phyloP scores from a whole-genome alignment of 2,113 vertebrate genomes.

The Larimichthys crocea region DNA sequence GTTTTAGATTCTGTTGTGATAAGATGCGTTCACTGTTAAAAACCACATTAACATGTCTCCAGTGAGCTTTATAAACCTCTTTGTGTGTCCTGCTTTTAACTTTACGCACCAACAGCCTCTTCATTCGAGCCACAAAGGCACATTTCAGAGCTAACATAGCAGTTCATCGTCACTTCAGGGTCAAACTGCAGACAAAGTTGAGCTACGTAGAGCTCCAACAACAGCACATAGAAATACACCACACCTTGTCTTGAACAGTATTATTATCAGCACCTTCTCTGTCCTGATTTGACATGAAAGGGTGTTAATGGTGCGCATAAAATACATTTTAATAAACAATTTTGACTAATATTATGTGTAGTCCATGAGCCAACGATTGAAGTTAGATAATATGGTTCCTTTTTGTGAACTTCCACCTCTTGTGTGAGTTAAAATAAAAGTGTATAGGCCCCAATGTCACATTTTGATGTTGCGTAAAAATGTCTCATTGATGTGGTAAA shows the following conservation, averaged over 20 bases:
- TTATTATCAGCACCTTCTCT: conserved; percentile 28
- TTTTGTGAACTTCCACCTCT: not conserved
- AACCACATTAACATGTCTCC: not conserved
- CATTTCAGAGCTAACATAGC: too few species aligned
- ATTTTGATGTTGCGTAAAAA: not conserved
- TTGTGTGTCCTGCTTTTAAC: not conserved
- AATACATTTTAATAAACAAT: not conserved
- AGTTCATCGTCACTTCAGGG: not conserved
- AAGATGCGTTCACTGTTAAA: not conserved
- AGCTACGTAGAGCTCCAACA: not conserved
- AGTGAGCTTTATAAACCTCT: not conserved
- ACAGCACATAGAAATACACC: conserved; percentile 12
- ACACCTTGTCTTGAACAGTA: conserved; percentile 23
- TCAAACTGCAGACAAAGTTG: conserved; percentile 21
- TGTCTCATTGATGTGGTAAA: not conserved
- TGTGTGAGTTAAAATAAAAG: not conserved
- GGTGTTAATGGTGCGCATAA: not conserved
- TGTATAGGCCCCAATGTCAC: not conserved
- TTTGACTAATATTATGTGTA: not conserved
- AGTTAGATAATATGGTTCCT: not conserved
- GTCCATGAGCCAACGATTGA: not conserved
- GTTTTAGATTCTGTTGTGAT: not conserved
- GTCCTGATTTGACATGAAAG: not conserved
- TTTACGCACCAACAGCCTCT: not conserved
- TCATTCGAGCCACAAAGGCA: not conserved